Evolutionary conservation across 2,888 invertebrate species (phyloP).

Genomic region (Ecdyonurus torrentis): DNA sequence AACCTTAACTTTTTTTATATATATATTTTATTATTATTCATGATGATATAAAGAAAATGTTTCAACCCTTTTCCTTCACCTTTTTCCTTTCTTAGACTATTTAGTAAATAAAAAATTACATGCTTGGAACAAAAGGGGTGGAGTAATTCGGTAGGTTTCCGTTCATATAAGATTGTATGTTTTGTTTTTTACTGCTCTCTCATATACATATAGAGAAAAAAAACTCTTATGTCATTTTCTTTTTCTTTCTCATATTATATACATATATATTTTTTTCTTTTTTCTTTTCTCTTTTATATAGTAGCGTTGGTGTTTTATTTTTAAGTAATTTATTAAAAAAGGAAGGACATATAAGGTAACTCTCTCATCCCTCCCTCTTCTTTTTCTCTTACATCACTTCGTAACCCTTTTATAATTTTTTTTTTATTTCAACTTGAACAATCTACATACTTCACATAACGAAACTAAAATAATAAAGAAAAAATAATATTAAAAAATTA

Average conservation of each 20-base stretch:
- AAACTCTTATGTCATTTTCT: background rate
- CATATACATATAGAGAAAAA: background rate
- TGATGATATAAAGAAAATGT: background rate
- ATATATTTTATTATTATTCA: background rate
- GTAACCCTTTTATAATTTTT: background rate
- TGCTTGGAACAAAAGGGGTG: background rate
- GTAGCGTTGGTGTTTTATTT: background rate
- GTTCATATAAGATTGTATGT: constrained; percentile 4
- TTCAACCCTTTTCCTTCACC: background rate
- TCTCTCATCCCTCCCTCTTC: constrained; percentile 1
- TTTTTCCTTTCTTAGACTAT: background rate
- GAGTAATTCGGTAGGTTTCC: background rate
- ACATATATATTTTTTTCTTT: constrained; percentile 1
- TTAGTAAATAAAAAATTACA: background rate
- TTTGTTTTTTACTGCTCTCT: background rate
- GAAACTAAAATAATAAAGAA: background rate
- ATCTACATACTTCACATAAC: background rate
- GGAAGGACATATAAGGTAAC: constrained; percentile 7
- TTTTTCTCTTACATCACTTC: background rate
- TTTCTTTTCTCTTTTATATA: background rate
- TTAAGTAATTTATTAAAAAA: background rate
- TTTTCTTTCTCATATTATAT: background rate
- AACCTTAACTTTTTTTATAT: background rate
- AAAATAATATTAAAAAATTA: background rate
- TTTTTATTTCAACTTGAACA: too few species aligned